phyloP scores from a whole-genome alignment of 2,888 invertebrate genomes.

The Anaspis maculata region DNA sequence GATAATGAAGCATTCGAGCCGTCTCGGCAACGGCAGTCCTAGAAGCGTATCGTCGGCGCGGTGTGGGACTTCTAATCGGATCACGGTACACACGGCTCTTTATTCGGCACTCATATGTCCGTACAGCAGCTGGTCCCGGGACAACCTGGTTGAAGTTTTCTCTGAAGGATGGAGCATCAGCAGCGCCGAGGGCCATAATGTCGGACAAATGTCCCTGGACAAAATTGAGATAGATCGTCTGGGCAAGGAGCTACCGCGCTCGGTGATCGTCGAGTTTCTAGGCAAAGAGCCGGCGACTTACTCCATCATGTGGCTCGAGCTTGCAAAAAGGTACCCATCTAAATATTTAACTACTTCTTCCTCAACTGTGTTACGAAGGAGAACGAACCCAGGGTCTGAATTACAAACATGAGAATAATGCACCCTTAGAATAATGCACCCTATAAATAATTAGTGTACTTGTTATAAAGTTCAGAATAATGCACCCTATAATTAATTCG shows the following conservation, averaged over 20 bases:
- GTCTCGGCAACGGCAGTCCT: conserved; percentile 52
- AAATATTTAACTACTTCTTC: not conserved
- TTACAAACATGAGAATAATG: too few species aligned
- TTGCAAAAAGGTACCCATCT: conserved; percentile 58
- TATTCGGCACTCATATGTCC: conserved; percentile 54
- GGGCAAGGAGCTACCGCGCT: conserved; percentile 55
- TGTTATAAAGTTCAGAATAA: too few species aligned
- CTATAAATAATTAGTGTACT: too few species aligned
- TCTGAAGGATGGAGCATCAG: conserved; percentile 69
- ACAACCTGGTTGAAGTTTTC: conserved; percentile 69
- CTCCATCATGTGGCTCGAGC: conserved; percentile 75
- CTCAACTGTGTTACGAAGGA: not conserved
- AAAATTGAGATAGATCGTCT: conserved; percentile 51
- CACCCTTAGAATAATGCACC: too few species aligned
- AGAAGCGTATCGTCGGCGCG: conserved; percentile 37
- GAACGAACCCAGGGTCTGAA: too few species aligned
- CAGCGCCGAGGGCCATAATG: conserved; percentile 31
- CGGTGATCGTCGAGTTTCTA: conserved; percentile 71
- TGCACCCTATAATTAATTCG: too few species aligned
- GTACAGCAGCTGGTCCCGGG: conserved; percentile 44
- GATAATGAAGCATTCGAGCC: conserved; percentile 37
- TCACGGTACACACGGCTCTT: conserved; percentile 64
- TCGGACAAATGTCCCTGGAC: conserved; percentile 34
- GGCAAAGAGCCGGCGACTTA: conserved; percentile 68
- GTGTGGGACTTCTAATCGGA: conserved; percentile 70